Percentiles rank a stretch among this genome's conserved stretches.
These are phyloP conservation scores for Andrena flavipes DNA, from an alignment of 2,888 invertebrate species.

Conservation along the genomic window DNA sequence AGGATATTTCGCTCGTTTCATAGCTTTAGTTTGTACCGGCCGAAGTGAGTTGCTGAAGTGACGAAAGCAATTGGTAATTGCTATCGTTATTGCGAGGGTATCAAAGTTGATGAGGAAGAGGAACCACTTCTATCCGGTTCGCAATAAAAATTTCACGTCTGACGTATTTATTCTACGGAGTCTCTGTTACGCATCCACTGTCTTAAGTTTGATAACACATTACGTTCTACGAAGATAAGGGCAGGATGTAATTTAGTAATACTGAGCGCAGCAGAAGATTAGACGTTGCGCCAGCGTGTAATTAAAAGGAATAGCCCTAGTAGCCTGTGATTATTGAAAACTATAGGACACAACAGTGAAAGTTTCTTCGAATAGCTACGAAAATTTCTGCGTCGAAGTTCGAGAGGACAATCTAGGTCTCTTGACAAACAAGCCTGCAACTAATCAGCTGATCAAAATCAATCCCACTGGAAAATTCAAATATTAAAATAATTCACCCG, in stretches of 20 bases:
- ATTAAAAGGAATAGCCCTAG: constrained; percentile 5
- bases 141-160: neutral
- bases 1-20: no score
- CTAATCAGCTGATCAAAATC: no score
- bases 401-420: neutral
- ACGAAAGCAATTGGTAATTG: no score
- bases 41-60: no score
- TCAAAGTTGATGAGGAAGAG: neutral
- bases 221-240: neutral
- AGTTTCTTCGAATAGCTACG: constrained; percentile 21
- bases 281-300: neutral
- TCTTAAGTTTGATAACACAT: neutral
- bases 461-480: no score
- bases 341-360: constrained; percentile 31
- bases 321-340: constrained; percentile 14
- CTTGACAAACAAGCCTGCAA: no score
- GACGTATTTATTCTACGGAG: neutral
- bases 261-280: neutral
- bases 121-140: no score
- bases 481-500: no score
- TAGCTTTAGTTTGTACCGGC: no score
- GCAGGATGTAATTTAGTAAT: constrained; percentile 22
- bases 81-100: neutral
- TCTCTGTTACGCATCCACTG: neutral
- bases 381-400: neutral